These are phyloP conservation scores for Aethina tumida DNA, from an alignment of 1,140 invertebrate genomes.

Conservation along the genomic window DNA sequence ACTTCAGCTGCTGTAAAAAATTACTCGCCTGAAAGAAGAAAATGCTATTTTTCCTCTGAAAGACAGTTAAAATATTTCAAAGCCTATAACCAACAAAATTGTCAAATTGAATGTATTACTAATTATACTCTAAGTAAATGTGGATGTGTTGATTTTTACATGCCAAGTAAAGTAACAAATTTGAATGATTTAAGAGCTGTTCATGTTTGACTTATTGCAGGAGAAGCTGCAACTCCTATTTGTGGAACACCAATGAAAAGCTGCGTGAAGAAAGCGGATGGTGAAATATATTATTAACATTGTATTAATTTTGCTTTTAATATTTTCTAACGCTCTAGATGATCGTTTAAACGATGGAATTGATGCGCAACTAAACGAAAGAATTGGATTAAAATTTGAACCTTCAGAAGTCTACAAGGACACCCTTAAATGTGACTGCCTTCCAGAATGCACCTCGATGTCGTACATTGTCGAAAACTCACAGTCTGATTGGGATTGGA, in stretches of 20 bases:
- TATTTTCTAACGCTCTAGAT: no score
- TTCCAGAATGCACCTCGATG: conserved; percentile 34
- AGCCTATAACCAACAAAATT: conserved; percentile 63
- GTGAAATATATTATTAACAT: no score
- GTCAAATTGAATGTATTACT: conserved; percentile 61
- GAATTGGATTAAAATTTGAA: no score
- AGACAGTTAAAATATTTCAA: conserved; percentile 45
- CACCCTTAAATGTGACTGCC: conserved; percentile 45
- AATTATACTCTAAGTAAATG: conserved; percentile 58
- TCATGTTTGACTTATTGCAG: no score
- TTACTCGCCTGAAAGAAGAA: conserved; percentile 41
- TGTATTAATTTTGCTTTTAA: no score
- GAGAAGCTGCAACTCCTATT: conserved; percentile 26
- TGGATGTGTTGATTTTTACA: conserved; percentile 49
- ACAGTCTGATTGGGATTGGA: conserved; percentile 29
- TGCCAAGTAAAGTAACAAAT: conserved; percentile 46
- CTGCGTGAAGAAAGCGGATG: conserved; percentile 25
- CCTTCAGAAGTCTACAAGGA: no score
- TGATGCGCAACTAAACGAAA: no score
- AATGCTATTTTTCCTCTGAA: conserved; percentile 46
- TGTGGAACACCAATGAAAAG: conserved; percentile 28
- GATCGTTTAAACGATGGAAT: conserved; percentile 14
- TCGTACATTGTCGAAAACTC: conserved; percentile 34
- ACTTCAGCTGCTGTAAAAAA: conserved; percentile 40
- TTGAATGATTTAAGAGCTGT: no score